These are phyloP conservation scores for Hirtodrosophila cameraria DNA, from an alignment of 2,888 invertebrate genomes.

Conservation along the genomic window DNA sequence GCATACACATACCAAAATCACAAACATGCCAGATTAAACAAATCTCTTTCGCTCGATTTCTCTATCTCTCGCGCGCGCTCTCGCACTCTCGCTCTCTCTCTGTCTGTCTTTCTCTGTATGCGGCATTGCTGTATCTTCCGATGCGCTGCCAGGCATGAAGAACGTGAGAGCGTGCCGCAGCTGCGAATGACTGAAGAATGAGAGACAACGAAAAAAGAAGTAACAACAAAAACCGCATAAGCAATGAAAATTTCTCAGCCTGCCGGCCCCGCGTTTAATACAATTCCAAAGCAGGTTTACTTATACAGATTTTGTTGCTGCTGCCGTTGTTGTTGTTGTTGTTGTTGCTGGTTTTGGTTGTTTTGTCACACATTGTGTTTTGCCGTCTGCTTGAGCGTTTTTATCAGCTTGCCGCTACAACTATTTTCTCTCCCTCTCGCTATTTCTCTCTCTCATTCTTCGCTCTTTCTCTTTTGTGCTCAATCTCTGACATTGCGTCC, in stretches of 20 bases:
- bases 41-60: constrained; percentile 5
- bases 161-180: constrained; percentile 4
- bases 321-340: constrained; percentile 5
- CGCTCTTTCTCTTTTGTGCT: neutral
- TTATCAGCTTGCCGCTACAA: constrained; percentile 54
- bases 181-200: constrained; percentile 26
- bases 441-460: neutral
- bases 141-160: constrained; percentile 31
- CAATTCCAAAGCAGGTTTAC: constrained; percentile 36
- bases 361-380: constrained; percentile 36
- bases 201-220: constrained; percentile 40
- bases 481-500: constrained; percentile 1
- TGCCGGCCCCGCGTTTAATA: constrained; percentile 33
- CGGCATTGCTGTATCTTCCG: constrained; percentile 4
- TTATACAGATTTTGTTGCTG: neutral
- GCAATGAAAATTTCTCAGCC: constrained; percentile 41
- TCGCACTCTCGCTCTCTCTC: neutral
- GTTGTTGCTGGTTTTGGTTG: constrained; percentile 13
- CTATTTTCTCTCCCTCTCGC: constrained; percentile 27
- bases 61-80: constrained; percentile 1
- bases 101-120: neutral
- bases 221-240: constrained; percentile 36
- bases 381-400: constrained; percentile 17
- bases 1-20: constrained; percentile 22
- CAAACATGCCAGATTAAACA: constrained; percentile 17